Conservation (phyloP, 2,888 invertebrate species). For the Heteromurus nitidus region DNA sequence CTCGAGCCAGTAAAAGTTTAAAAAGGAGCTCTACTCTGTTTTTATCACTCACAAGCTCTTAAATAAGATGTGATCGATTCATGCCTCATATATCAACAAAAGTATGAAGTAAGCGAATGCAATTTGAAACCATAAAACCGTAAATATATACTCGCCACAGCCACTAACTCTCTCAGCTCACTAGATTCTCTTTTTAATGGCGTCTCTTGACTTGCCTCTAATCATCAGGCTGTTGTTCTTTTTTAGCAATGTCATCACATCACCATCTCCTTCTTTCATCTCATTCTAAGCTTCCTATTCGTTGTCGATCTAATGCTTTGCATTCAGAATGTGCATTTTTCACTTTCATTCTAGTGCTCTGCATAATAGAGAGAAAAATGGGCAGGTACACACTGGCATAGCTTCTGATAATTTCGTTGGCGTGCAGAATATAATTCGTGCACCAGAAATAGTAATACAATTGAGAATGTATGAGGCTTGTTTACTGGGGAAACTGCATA, state of each 20-base stretch:
- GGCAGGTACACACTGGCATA: background rate
- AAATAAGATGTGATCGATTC: constrained; percentile 10
- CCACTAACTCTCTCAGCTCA: too few species aligned
- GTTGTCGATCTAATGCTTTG: background rate
- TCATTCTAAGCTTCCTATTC: constrained; percentile 2
- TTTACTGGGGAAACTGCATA: background rate
- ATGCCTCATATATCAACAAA: background rate
- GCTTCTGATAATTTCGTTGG: background rate
- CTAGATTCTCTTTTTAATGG: too few species aligned
- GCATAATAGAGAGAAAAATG: too few species aligned
- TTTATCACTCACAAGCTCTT: background rate
- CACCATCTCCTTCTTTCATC: background rate
- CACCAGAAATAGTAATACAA: too few species aligned
- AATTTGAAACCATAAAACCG: background rate
- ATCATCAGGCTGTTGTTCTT: background rate
- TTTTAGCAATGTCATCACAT: background rate
- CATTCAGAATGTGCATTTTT: background rate
- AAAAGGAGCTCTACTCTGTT: too few species aligned
- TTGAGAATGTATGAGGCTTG: too few species aligned
- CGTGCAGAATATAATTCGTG: too few species aligned
- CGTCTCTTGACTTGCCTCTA: too few species aligned
- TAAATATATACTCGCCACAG: background rate
- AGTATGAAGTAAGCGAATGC: background rate
- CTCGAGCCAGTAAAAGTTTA: background rate
- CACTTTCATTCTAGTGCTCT: background rate